phyloP scores from a whole-genome alignment of 2,797 vertebrate species.

The Dendrocincla fuliginosa region DNA sequence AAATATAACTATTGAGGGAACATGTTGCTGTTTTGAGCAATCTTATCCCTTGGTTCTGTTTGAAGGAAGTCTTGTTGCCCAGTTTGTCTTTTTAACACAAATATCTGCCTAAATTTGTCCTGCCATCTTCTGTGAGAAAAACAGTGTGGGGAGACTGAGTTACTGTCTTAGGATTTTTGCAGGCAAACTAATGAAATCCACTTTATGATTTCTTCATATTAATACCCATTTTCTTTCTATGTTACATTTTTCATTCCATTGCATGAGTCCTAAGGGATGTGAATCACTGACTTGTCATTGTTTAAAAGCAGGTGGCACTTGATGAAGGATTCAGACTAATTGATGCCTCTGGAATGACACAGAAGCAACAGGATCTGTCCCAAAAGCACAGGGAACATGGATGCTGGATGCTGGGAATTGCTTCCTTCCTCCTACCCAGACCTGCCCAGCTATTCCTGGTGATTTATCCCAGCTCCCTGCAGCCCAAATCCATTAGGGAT shows the following conservation, averaged over 20 bases:
- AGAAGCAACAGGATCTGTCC: background rate
- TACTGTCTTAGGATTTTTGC: background rate
- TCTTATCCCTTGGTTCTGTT: background rate
- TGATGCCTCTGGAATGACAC: background rate
- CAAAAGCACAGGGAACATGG: background rate
- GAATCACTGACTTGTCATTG: background rate
- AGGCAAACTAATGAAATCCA: background rate
- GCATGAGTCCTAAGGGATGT: background rate
- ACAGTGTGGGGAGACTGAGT: too few relatives aligned
- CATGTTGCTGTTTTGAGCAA: background rate
- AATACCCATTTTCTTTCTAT: background rate
- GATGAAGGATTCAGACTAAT: too few relatives aligned
- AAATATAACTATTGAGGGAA: background rate
- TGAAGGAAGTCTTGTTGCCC: background rate
- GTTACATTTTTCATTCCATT: background rate
- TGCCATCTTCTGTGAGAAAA: background rate
- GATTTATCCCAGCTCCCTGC: background rate
- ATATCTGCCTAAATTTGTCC: background rate
- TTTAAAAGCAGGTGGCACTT: background rate
- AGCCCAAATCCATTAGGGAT: background rate
- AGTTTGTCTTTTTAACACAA: background rate
- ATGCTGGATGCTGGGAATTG: background rate
- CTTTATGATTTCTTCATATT: background rate
- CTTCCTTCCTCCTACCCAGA: background rate
- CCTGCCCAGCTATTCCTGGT: background rate